These are phyloP conservation scores for Ramphastos sulfuratus DNA, from an alignment of 2,113 vertebrate species.

Conservation along the genomic window DNA sequence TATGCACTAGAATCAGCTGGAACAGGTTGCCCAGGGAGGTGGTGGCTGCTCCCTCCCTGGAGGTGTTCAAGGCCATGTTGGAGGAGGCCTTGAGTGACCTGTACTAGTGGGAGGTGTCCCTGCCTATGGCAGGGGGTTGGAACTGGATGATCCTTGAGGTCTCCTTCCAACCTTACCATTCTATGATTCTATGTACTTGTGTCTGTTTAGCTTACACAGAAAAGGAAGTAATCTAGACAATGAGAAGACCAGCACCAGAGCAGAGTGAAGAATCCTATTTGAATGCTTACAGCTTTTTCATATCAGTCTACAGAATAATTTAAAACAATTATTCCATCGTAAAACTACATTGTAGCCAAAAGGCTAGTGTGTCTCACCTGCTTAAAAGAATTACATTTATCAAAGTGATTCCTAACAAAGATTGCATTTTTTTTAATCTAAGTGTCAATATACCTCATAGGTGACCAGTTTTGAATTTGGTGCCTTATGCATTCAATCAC, in stretches of 20 bases:
- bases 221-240: background rate
- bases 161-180: no score
- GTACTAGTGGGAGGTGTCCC: no score
- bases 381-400: background rate
- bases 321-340: background rate
- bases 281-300: background rate
- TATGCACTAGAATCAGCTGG: background rate
- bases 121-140: no score
- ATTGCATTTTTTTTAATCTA: background rate
- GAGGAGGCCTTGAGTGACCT: no score
- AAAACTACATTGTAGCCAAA: background rate
- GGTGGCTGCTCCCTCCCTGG: no score
- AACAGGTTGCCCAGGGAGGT: no score
- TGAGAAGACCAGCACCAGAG: background rate
- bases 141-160: no score
- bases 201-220: background rate
- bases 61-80: no score
- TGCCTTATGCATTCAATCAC: background rate
- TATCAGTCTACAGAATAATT: background rate
- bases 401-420: background rate
- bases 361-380: background rate
- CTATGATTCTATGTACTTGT: background rate
- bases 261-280: background rate
- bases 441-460: background rate
- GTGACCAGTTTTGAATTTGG: background rate